Conservation (phyloP, 2,888 invertebrate genomes). For the Ichneumoninae sp. region DNA sequence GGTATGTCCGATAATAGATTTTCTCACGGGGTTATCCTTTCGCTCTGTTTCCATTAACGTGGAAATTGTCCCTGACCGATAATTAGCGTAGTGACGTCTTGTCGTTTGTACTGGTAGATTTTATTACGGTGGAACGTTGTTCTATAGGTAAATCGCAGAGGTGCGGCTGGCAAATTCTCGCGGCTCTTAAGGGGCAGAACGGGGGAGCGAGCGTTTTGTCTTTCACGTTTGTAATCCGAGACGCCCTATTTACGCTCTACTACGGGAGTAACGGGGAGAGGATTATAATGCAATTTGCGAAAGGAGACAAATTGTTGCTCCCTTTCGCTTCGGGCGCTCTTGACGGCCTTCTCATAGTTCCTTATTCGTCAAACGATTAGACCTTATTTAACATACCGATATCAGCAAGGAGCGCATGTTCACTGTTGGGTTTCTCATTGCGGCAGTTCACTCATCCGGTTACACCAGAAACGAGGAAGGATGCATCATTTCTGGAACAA, state of each 20-base stretch:
- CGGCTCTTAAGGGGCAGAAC: background rate
- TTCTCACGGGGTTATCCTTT: conserved; percentile 46
- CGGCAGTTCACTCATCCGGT: conserved; percentile 46
- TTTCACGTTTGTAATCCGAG: conserved; percentile 20
- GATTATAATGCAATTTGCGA: background rate
- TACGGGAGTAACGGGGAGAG: conserved; percentile 16
- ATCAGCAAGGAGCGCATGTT: conserved; percentile 65
- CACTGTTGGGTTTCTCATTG: conserved; percentile 50
- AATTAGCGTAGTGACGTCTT: conserved; percentile 50
- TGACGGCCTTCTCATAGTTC: background rate
- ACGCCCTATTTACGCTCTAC: background rate
- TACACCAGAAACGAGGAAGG: conserved; percentile 29
- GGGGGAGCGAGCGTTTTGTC: conserved; percentile 15
- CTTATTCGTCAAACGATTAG: background rate
- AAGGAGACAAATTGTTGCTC: conserved; percentile 11
- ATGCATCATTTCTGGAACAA: conserved; percentile 68
- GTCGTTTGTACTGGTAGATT: background rate
- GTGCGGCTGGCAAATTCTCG: background rate
- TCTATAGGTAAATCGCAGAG: background rate
- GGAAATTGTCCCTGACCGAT: conserved; percentile 48
- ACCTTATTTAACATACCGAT: conserved; percentile 54
- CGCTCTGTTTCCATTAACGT: conserved; percentile 55
- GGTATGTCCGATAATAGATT: conserved; percentile 52
- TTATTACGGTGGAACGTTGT: background rate
- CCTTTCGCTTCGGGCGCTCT: background rate